Conservation (phyloP, 2,113 vertebrate species). For the Ranitomeya imitator region DNA sequence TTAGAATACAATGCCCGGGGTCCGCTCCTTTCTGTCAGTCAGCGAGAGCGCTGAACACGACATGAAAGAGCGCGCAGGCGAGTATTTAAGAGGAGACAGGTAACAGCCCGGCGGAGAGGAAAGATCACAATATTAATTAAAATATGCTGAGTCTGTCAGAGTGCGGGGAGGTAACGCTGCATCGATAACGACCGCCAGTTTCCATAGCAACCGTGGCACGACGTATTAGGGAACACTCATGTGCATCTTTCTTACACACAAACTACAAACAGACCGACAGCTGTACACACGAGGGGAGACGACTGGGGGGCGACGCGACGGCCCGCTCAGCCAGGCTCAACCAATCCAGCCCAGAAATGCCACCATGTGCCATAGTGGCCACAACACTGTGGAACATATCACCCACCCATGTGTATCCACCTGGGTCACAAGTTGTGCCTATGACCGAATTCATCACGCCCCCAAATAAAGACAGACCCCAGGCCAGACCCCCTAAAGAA, state of each 20-base stretch:
- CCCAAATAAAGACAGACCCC: neutral
- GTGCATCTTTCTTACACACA: conserved; percentile 37
- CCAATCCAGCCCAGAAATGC: too few species aligned
- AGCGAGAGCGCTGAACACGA: too few species aligned
- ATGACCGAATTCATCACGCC: neutral
- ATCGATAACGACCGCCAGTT: conserved; percentile 34
- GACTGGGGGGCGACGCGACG: neutral
- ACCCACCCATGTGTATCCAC: neutral
- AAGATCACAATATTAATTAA: conserved; percentile 36
- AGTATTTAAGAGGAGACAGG: conserved; percentile 19
- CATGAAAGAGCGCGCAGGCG: conserved; percentile 9
- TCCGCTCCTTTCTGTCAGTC: too few species aligned
- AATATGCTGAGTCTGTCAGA: conserved; percentile 29
- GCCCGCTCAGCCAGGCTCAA: neutral
- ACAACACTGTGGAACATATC: neutral
- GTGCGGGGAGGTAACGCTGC: conserved; percentile 24
- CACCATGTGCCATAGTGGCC: neutral
- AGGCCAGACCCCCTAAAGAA: neutral
- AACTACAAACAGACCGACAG: conserved; percentile 30
- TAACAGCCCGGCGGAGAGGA: conserved; percentile 15
- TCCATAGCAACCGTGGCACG: conserved; percentile 38
- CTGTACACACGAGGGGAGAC: conserved; percentile 17
- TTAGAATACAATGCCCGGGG: conserved; percentile 1
- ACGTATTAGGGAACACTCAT: conserved; percentile 29
- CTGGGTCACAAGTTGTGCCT: neutral